These are phyloP conservation scores for Cettia cetti DNA, from an alignment of 2,113 vertebrate genomes.

Conservation along the genomic window DNA sequence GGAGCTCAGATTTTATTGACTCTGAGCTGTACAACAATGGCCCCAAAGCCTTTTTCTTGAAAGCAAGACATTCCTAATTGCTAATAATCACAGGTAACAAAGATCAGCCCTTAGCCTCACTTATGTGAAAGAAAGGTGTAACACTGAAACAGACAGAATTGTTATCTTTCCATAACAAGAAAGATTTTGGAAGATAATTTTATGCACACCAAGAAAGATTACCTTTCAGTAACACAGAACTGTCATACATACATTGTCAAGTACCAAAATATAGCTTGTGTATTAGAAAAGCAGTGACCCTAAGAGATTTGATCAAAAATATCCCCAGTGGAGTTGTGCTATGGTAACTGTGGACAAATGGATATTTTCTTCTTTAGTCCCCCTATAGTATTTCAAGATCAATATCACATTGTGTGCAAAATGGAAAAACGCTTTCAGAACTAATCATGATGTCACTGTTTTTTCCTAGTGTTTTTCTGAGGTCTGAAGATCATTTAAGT, in stretches of 20 bases:
- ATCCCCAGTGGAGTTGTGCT: not conserved
- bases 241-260: not conserved
- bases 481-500: not conserved
- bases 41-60: conserved; percentile 31
- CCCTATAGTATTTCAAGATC: not conserved
- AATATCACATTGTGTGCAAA: not conserved
- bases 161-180: not conserved
- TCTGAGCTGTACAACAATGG: conserved; percentile 57
- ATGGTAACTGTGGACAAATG: not conserved
- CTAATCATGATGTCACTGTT: not conserved
- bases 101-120: not conserved
- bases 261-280: not conserved
- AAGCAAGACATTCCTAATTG: conserved; percentile 65
- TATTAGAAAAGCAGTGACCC: not conserved
- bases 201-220: not conserved
- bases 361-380: not conserved
- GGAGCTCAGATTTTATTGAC: conserved; percentile 68
- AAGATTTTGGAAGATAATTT: not conserved
- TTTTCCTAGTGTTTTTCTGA: not conserved
- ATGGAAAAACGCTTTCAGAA: not conserved
- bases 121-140: not conserved
- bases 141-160: not conserved
- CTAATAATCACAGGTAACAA: conserved; percentile 16
- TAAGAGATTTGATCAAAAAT: not conserved
- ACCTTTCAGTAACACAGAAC: not conserved